phyloP scores from a whole-genome alignment of 1,140 invertebrate species.

The Pectinophora gossypiella region DNA sequence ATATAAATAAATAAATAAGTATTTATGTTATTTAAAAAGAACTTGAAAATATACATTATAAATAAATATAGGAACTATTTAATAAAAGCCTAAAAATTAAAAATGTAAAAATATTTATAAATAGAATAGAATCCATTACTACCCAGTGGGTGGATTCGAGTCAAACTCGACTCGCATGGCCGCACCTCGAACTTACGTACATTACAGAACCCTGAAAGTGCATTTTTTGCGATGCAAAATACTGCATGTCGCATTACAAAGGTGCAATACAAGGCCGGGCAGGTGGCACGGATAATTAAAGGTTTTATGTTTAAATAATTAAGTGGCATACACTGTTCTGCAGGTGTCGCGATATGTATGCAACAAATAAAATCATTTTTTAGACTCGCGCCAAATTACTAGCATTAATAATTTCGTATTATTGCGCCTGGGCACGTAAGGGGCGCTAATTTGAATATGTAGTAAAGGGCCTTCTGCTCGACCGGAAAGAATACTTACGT shows the following conservation, averaged over 20 bases:
- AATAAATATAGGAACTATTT: too few relatives aligned
- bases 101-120: too few relatives aligned
- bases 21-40: too few relatives aligned
- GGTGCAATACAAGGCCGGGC: conserved; percentile 65
- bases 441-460: not conserved
- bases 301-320: conserved; percentile 72
- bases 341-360: conserved; percentile 57
- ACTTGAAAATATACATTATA: too few relatives aligned
- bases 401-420: conserved; percentile 37
- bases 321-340: conserved; percentile 39
- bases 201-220: conserved; percentile 25
- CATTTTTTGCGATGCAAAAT: conserved; percentile 59
- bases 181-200: too few relatives aligned
- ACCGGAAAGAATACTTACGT: too few relatives aligned
- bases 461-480: too few relatives aligned
- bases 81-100: too few relatives aligned
- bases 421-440: conserved; percentile 17
- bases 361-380: conserved; percentile 63
- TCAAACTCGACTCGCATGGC: too few relatives aligned
- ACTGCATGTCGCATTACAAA: conserved; percentile 53
- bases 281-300: conserved; percentile 67
- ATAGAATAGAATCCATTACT: too few relatives aligned
- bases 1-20: too few relatives aligned
- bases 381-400: conserved; percentile 56
- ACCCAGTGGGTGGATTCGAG: too few relatives aligned